phyloP scores from a whole-genome alignment of 2,113 vertebrate genomes.

The Porphyrio hochstetteri region DNA sequence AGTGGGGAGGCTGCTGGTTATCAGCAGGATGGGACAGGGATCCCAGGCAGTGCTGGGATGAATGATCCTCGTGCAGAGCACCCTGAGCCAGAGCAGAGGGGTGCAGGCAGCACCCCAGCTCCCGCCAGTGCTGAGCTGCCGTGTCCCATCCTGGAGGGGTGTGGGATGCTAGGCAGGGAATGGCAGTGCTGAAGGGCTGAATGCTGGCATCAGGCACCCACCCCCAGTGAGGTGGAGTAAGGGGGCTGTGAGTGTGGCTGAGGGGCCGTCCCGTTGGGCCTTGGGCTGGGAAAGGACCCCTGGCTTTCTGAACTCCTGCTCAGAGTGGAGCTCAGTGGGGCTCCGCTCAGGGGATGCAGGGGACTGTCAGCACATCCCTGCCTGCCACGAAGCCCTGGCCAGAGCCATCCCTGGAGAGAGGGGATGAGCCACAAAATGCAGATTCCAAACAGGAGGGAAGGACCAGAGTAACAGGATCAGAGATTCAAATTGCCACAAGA shows the following conservation, averaged over 20 bases:
- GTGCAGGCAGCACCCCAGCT: background rate
- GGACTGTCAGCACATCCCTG: rapidly evolving
- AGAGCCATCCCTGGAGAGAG: rapidly evolving
- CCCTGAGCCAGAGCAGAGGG: background rate
- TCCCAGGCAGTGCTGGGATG: background rate
- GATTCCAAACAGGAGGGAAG: background rate
- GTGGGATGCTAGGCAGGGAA: background rate
- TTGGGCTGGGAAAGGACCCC: too few relatives aligned
- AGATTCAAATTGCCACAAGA: background rate
- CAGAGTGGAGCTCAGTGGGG: too few relatives aligned
- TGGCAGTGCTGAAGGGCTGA: background rate
- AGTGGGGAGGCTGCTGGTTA: background rate
- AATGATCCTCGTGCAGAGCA: background rate
- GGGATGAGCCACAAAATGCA: background rate
- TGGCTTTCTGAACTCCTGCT: too few relatives aligned
- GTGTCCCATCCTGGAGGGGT: rapidly evolving
- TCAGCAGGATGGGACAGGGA: too few relatives aligned
- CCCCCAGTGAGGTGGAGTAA: too few relatives aligned
- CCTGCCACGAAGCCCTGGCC: rapidly evolving
- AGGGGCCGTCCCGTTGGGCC: too few relatives aligned
- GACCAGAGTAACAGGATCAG: background rate
- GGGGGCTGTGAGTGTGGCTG: too few relatives aligned
- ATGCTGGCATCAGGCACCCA: rapidly evolving
- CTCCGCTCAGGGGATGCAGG: rapidly evolving
- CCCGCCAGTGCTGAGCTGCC: background rate